Base-by-base conservation (phyloP, 1,140 invertebrate genomes). In the Drosophila sucinea region DNA sequence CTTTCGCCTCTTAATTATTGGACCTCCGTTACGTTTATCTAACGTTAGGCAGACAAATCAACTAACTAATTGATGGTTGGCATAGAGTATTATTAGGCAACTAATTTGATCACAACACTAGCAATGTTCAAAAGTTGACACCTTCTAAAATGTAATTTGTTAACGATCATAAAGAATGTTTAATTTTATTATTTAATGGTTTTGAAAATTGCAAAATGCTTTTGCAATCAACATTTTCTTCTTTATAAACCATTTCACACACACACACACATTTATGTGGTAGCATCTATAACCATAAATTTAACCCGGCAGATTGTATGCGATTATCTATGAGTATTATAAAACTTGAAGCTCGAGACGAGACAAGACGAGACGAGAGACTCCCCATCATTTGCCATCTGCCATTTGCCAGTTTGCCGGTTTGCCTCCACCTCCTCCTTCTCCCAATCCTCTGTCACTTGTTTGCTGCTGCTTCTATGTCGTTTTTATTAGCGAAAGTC, bases 401-500 rank as follows among this genome's bases (percentile, higher is more conserved):
- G 61, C 29, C 66, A 57, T 35, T 51, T 47, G 35, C 47, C 44
- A 10, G 44, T 8, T 51, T 47, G 44, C 23, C 44, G 17, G 44
- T 51, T 51, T 17, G 17, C 17, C 17, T 17, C 17, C 17, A 1
- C 27, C 44, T 51, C 25, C 44, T 38, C 35, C 35, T 30, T 1
- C 30, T 51, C 25, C 44, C 11, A 8, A 8, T 30, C 4, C 30
- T 25, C 44, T 51, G 23, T 51, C 44, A 51, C 44, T 33, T 35
- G 17, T 57, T 60, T 44, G 55, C 57, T 61, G 61, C 57, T 69
- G 76, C 17, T 17, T 17, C 17, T 79, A 10, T 38, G 35, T 38
- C 84, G 79, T 25, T 83, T 87, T 87, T 87, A 87, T 83, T 89
- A 87, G 84, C 83, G 83, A 87, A 87, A 87, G 83, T 87, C 83